Percentiles rank a stretch among this genome's conserved stretches.
Evolutionary conservation across 1,140 invertebrate species (phyloP).

Genomic region (Drosophila nannoptera): DNA sequence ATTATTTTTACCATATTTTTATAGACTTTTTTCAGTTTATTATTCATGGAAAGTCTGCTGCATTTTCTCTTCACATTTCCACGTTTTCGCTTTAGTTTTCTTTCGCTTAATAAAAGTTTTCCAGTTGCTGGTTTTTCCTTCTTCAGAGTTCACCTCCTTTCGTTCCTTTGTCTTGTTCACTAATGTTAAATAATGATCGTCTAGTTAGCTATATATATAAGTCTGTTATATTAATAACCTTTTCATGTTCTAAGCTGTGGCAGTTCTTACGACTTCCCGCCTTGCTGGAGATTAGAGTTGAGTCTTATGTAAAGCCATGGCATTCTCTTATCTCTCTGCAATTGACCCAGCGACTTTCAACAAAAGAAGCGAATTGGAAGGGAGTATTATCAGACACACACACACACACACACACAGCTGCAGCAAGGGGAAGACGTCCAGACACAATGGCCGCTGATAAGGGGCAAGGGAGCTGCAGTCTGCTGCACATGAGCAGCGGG

Average conservation of each 20-base stretch:
- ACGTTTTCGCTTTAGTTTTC: too few relatives aligned
- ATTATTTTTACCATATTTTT: too few relatives aligned
- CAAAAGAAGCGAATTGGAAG: slow-evolving; percentile 1
- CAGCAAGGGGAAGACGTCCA: slow-evolving; percentile 31
- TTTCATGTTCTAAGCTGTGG: too few relatives aligned
- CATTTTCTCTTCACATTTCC: too few relatives aligned
- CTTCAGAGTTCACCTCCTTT: too few relatives aligned
- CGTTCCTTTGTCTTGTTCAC: too few relatives aligned
- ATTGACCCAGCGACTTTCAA: slow-evolving; percentile 14
- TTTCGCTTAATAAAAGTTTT: too few relatives aligned
- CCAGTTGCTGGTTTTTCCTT: too few relatives aligned
- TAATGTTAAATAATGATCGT: too few relatives aligned
- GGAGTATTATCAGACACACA: slow-evolving; percentile 16
- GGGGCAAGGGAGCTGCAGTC: slow-evolving; percentile 1
- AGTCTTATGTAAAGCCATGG: slow-evolving; percentile 2
- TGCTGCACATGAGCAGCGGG: slow-evolving; percentile 38
- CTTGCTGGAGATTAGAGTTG: neutral
- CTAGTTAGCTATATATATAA: neutral
- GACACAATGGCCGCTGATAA: slow-evolving; percentile 63
- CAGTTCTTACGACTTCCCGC: too few relatives aligned
- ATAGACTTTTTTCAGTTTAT: neutral
- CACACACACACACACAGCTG: slow-evolving; percentile 21
- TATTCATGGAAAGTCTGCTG: neutral
- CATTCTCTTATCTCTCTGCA: slow-evolving; percentile 10
- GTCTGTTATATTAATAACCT: neutral